phyloP scores from a whole-genome alignment of 2,888 invertebrate genomes.

The Folsomia candida region DNA sequence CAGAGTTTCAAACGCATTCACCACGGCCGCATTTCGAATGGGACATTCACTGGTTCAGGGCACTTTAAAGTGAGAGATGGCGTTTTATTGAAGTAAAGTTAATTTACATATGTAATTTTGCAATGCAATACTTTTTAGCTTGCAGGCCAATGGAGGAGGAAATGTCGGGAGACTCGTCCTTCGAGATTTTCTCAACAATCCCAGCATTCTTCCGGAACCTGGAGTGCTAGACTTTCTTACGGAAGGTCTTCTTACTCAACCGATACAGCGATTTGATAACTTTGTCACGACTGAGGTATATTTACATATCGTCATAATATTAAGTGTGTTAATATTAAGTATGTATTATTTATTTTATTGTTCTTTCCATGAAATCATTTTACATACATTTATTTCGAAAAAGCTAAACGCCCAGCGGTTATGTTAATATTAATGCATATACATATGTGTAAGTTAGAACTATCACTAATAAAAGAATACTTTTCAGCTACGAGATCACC shows the following conservation, averaged over 20 bases:
- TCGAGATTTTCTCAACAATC: constrained; percentile 50
- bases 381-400: too few species aligned
- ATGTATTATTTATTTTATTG: too few species aligned
- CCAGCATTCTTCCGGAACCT: constrained; percentile 44
- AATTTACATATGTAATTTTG: not conserved
- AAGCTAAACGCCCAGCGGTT: too few species aligned
- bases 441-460: too few species aligned
- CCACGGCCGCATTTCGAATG: constrained; percentile 58
- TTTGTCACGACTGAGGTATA: constrained; percentile 54
- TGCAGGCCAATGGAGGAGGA: constrained; percentile 38
- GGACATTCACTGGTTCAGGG: constrained; percentile 58
- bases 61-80: constrained; percentile 50
- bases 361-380: too few species aligned
- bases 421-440: too few species aligned
- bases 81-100: not conserved
- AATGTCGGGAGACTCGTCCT: constrained; percentile 36
- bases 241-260: constrained; percentile 52
- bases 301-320: not conserved
- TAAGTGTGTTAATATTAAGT: too few species aligned
- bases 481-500: constrained; percentile 19
- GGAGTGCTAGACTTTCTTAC: constrained; percentile 47
- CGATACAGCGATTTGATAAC: constrained; percentile 53
- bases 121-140: constrained; percentile 18
- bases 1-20: constrained; percentile 57
- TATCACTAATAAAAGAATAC: too few species aligned